These are phyloP conservation scores for Calidris pugnax DNA, from an alignment of 2,113 vertebrate genomes.

Conservation along the genomic window DNA sequence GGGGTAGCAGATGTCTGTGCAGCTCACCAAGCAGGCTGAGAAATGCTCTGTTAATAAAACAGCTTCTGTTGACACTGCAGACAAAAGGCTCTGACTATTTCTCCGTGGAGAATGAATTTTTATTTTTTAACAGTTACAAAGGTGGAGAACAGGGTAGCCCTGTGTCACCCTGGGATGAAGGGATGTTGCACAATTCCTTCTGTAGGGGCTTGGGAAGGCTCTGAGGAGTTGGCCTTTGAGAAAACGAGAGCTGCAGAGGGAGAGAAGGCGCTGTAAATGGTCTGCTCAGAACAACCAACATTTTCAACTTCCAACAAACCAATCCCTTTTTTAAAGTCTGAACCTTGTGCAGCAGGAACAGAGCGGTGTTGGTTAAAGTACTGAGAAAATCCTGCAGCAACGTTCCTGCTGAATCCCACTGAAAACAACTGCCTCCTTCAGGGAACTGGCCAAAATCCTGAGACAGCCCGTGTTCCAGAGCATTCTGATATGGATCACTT, in stretches of 20 bases:
- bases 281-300: background rate
- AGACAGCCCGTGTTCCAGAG: background rate
- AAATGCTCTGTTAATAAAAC: background rate
- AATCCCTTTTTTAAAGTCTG: background rate
- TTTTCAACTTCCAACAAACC: background rate
- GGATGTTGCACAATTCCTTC: background rate
- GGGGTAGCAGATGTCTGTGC: too few species aligned
- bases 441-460: background rate
- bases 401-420: background rate
- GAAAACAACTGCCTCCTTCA: background rate
- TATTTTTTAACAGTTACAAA: background rate
- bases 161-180: background rate
- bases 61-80: background rate
- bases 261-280: background rate
- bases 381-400: background rate
- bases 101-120: background rate
- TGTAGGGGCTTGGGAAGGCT: background rate
- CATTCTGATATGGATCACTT: background rate
- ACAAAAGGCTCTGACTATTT: background rate
- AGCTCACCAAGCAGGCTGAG: background rate
- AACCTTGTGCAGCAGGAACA: background rate
- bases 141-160: background rate
- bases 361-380: background rate
- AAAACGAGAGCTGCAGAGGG: background rate
- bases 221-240: background rate